A percentile compares a stretch with the other conserved stretches of the same genome.
Conservation (phyloP, 2,797 vertebrate genomes). For the Zenarchopterus dispar region DNA sequence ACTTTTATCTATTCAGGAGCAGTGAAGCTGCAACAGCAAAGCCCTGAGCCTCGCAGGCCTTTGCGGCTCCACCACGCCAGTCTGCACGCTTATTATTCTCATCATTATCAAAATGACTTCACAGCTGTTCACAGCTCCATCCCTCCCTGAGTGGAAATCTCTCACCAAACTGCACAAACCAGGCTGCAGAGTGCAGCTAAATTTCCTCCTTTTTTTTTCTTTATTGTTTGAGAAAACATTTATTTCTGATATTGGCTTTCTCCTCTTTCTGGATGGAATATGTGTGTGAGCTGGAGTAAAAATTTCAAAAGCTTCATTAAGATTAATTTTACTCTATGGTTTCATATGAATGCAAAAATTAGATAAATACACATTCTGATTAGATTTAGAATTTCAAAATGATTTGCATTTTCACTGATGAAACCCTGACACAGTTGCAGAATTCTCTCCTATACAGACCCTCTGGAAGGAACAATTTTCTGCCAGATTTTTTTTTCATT, state of each 20-base stretch:
- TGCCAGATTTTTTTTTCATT: slow-evolving; percentile 1
- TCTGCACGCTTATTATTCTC: slow-evolving; percentile 94
- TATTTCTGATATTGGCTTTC: slow-evolving; percentile 17
- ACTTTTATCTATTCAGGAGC: slow-evolving; percentile 99
- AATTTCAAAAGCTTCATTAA: slow-evolving; percentile 46
- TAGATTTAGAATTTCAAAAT: slow-evolving; percentile 53
- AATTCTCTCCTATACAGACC: slow-evolving; percentile 40
- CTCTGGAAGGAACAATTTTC: slow-evolving; percentile 16
- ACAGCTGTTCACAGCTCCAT: slow-evolving; percentile 94
- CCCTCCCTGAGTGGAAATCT: slow-evolving; percentile 92
- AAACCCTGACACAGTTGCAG: slow-evolving; percentile 53
- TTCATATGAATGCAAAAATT: neutral
- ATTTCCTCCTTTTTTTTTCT: slow-evolving; percentile 7
- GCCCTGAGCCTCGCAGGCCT: slow-evolving; percentile 91
- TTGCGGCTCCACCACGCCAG: slow-evolving; percentile 74
- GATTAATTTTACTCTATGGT: slow-evolving; percentile 21
- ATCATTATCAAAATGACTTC: slow-evolving; percentile 99
- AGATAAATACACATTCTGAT: slow-evolving; percentile 48
- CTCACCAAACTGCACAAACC: slow-evolving; percentile 69
- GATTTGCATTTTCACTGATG: slow-evolving; percentile 63
- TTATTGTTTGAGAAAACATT: slow-evolving; percentile 8
- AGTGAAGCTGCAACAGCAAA: slow-evolving; percentile 98
- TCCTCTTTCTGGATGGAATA: slow-evolving; percentile 12
- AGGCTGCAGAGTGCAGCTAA: slow-evolving; percentile 65
- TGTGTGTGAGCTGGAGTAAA: neutral